These are phyloP conservation scores for Exephanes ischioxanthus DNA, from an alignment of 2,888 invertebrate species.

Conservation along the genomic window DNA sequence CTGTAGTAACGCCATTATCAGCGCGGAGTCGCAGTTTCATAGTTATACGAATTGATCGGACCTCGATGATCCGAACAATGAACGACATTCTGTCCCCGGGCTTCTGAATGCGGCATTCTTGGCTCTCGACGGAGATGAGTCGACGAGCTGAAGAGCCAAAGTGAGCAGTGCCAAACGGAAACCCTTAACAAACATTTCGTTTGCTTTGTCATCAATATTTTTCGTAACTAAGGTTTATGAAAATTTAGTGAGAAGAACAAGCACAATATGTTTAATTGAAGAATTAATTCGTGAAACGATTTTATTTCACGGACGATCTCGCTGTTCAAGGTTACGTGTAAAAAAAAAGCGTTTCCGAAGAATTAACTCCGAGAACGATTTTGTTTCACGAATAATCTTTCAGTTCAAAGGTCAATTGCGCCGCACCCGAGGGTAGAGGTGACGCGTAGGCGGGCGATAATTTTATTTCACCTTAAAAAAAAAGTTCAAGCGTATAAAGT, in stretches of 20 bases:
- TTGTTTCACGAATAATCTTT: not conserved
- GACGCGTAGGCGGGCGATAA: conserved; percentile 38
- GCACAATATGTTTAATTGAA: too few species aligned
- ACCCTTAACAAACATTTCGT: not conserved
- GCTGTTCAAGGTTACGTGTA: not conserved
- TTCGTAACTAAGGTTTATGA: not conserved
- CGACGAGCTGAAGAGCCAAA: not conserved
- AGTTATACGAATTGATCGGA: conserved; percentile 49
- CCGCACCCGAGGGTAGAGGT: not conserved
- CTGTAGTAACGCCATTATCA: not conserved
- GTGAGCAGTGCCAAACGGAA: not conserved
- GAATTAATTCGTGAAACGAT: not conserved
- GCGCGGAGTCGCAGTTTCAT: conserved; percentile 27
- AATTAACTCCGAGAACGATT: too few species aligned
- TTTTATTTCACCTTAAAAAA: conserved; percentile 59
- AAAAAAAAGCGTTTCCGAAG: too few species aligned
- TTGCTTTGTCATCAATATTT: not conserved
- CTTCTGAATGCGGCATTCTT: not conserved
- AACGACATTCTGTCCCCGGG: not conserved
- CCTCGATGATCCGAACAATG: conserved; percentile 47
- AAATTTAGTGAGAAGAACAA: not conserved
- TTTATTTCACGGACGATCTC: not conserved
- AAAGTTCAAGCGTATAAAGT: not conserved
- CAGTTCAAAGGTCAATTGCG: not conserved
- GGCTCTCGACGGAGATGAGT: not conserved